Evolutionary conservation across 2,113 vertebrate species (phyloP).

Genomic region (Proteles cristata): DNA sequence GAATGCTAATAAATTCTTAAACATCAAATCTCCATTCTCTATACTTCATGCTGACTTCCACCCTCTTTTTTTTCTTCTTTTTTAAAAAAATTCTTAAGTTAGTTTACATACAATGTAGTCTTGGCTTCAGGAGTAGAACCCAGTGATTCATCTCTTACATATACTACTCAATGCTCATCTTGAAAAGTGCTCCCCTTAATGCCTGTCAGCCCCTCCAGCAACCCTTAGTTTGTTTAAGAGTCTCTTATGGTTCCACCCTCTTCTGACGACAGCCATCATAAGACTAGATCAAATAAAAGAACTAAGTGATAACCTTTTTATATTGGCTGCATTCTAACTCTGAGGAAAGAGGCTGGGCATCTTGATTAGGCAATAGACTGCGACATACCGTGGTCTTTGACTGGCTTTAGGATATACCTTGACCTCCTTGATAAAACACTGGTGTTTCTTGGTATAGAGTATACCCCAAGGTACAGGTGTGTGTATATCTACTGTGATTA

Average conservation of each 20-base stretch:
- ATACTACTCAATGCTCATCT: no score
- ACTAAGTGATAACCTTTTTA: background rate
- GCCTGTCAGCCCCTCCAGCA: no score
- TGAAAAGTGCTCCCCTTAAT: no score
- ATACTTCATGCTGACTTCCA: background rate
- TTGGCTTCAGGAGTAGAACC: no score
- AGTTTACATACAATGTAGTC: no score
- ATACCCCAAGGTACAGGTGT: background rate
- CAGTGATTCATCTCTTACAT: no score
- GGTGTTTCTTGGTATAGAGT: no score
- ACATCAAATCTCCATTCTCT: background rate
- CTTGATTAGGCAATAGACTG: background rate
- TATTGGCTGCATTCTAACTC: background rate
- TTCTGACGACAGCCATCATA: background rate
- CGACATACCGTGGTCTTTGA: slow-evolving; percentile 10
- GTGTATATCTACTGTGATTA: background rate
- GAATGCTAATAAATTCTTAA: slow-evolving; percentile 19
- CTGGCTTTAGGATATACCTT: background rate
- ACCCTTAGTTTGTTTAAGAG: no score
- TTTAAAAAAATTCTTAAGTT: no score
- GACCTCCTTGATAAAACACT: background rate
- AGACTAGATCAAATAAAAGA: background rate
- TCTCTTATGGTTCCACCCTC: background rate
- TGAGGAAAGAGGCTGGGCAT: background rate
- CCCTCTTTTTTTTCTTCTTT: background rate